Evolutionary conservation across 2,888 invertebrate genomes (phyloP).

Genomic region (Pachydiplax longipennis): DNA sequence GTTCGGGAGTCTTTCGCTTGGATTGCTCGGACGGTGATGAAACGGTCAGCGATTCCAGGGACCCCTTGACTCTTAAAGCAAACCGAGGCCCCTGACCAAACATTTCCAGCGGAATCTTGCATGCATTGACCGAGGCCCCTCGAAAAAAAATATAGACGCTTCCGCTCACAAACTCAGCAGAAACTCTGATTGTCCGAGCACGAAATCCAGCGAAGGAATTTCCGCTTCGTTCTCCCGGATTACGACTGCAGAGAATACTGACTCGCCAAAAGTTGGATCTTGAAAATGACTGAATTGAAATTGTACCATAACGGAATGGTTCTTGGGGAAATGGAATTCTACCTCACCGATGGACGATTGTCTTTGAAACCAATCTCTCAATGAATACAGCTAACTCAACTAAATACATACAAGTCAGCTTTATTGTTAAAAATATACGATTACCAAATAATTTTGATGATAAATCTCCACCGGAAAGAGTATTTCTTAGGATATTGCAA

Average conservation of each 20-base stretch:
- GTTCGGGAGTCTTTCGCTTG: not conserved
- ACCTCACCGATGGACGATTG: no score
- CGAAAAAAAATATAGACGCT: not conserved
- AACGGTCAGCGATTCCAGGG: constrained; percentile 8
- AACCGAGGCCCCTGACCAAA: constrained; percentile 21
- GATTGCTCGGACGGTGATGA: constrained; percentile 16
- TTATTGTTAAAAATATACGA: no score
- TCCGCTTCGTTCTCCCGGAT: not conserved
- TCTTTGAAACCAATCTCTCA: no score
- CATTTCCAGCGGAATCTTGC: not conserved
- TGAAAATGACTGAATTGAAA: no score
- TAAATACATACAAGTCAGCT: no score
- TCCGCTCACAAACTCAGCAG: not conserved
- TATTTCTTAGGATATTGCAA: no score
- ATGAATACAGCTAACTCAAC: no score
- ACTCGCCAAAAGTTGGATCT: not conserved
- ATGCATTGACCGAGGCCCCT: not conserved
- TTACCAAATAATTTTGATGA: no score
- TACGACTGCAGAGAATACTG: not conserved
- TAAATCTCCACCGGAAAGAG: no score
- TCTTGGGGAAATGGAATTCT: no score
- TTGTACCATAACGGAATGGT: no score
- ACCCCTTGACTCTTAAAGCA: not conserved
- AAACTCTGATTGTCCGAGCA: not conserved
- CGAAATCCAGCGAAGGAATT: not conserved